Evolutionary conservation across 1,140 invertebrate genomes (phyloP).

Genomic region (Cotesia typhae): DNA sequence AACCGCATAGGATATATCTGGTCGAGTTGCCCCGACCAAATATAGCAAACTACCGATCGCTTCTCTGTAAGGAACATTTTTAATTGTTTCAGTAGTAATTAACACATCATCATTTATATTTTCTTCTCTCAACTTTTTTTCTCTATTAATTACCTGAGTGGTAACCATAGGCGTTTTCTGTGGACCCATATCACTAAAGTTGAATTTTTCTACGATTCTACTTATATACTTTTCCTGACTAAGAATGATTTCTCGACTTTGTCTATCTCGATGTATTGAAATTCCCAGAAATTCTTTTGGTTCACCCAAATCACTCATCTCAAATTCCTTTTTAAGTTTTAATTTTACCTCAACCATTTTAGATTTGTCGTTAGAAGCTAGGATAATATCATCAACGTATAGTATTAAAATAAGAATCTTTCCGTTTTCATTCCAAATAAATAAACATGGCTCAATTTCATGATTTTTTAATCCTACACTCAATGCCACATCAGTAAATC

Average conservation of each 20-base stretch:
- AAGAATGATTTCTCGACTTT: constrained; percentile 26
- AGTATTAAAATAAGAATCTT: constrained; percentile 28
- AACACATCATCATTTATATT: constrained; percentile 12
- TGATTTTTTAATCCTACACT: constrained; percentile 36
- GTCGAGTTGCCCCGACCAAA: constrained; percentile 46
- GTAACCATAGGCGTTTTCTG: constrained; percentile 34
- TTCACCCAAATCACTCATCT: constrained; percentile 23
- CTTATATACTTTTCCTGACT: constrained; percentile 29
- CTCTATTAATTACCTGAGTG: constrained; percentile 28
- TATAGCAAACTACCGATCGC: constrained; percentile 53
- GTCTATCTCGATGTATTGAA: constrained; percentile 25
- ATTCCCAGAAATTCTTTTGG: constrained; percentile 32
- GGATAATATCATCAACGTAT: constrained; percentile 32
- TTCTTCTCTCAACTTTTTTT: constrained; percentile 28
- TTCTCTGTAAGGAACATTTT: constrained; percentile 44
- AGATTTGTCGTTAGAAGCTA: constrained; percentile 23
- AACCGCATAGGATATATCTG: constrained; percentile 55
- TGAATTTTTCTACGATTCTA: constrained; percentile 31
- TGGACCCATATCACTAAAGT: constrained; percentile 21
- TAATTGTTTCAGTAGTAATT: constrained; percentile 17
- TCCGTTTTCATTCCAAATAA: constrained; percentile 44
- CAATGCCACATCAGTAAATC: constrained; percentile 39
- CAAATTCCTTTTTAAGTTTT: constrained; percentile 28
- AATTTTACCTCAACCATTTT: constrained; percentile 22
- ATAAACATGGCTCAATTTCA: constrained; percentile 49